phyloP scores from a whole-genome alignment of 1,140 invertebrate genomes.

The Heliothis subflexa region DNA sequence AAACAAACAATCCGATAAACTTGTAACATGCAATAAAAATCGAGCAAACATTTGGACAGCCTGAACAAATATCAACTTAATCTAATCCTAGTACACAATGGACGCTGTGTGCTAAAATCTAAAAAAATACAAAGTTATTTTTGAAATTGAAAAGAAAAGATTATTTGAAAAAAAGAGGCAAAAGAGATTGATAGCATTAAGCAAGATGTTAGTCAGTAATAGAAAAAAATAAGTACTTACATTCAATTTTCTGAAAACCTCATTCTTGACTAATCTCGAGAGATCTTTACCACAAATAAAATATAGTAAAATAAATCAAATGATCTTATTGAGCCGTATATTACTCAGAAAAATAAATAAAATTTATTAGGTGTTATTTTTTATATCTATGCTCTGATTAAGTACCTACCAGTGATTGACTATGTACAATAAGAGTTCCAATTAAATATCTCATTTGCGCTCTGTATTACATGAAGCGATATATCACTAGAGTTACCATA shows the following conservation, averaged over 20 bases:
- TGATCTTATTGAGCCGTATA: no score
- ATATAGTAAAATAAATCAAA: background rate
- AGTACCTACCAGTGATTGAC: no score
- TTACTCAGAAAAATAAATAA: no score
- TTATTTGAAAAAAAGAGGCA: background rate
- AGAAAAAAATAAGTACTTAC: no score
- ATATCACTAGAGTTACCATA: conserved; percentile 36
- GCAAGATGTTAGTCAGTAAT: no score
- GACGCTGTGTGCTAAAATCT: background rate
- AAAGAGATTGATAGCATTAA: no score
- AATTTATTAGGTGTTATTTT: no score
- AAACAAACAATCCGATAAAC: conserved; percentile 15
- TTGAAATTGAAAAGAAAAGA: background rate
- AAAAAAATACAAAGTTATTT: background rate
- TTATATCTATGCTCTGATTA: no score
- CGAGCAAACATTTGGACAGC: conserved; percentile 34
- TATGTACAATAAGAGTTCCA: no score
- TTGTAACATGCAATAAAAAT: conserved; percentile 45
- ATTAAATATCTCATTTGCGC: background rate
- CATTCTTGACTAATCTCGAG: no score
- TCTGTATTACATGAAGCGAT: conserved; percentile 26
- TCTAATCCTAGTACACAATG: conserved; percentile 43
- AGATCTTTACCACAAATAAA: no score
- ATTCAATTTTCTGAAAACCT: no score
- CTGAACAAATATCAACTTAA: conserved; percentile 56